These are phyloP conservation scores for Lagodon rhomboides DNA, from an alignment of 2,797 vertebrate genomes.

Conservation along the genomic window DNA sequence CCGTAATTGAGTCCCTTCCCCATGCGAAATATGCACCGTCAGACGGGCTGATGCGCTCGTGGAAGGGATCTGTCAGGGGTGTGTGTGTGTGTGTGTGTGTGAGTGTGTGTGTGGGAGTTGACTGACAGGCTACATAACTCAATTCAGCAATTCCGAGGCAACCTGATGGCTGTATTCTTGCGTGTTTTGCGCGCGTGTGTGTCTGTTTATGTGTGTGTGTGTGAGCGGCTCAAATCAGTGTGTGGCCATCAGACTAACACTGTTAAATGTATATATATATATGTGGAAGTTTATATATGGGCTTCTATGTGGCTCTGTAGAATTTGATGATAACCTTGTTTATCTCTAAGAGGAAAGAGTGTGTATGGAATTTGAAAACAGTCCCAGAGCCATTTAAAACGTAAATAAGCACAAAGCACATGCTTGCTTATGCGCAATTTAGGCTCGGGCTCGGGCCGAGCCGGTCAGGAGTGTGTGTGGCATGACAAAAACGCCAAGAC, in stretches of 20 bases:
- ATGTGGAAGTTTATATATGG: slow-evolving; percentile 13
- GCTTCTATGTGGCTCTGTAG: slow-evolving; percentile 8
- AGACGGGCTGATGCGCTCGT: slow-evolving; percentile 55
- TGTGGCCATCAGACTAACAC: slow-evolving; percentile 35
- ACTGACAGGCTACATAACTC: slow-evolving; percentile 80
- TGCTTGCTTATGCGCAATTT: slow-evolving; percentile 40
- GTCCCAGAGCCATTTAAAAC: slow-evolving; percentile 5
- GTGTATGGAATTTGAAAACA: slow-evolving; percentile 5
- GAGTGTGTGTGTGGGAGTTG: slow-evolving; percentile 46
- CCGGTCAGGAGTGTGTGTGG: slow-evolving; percentile 69
- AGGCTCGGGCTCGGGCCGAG: slow-evolving; percentile 26
- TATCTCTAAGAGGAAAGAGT: slow-evolving; percentile 26
- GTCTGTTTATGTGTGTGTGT: slow-evolving; percentile 35
- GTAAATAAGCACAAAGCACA: slow-evolving; percentile 15
- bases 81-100: slow-evolving; percentile 32
- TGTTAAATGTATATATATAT: slow-evolving; percentile 32
- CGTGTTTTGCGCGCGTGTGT: slow-evolving; percentile 31
- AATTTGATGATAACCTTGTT: neutral
- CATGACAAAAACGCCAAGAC: slow-evolving; percentile 78
- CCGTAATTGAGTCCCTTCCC: slow-evolving; percentile 81
- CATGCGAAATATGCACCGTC: slow-evolving; percentile 76
- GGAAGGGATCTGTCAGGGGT: slow-evolving; percentile 45
- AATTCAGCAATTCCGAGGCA: slow-evolving; percentile 73
- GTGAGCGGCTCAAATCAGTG: slow-evolving; percentile 20
- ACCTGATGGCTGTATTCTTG: slow-evolving; percentile 53